These are phyloP conservation scores for Sisyra nigra DNA, from an alignment of 2,888 invertebrate genomes.

Conservation along the genomic window DNA sequence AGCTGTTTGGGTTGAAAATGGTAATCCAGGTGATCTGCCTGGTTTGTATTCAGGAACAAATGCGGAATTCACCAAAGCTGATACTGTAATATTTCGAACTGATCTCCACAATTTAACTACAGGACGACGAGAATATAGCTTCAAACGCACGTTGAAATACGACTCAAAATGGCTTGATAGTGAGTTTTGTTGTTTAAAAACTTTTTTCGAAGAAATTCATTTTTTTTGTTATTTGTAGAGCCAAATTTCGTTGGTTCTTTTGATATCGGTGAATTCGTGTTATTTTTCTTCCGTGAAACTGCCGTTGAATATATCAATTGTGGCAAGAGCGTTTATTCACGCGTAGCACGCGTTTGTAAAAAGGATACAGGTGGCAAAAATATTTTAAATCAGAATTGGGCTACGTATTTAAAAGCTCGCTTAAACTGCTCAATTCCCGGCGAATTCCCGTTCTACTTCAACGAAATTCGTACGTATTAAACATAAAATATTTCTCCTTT, in stretches of 20 bases:
- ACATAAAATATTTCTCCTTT: background rate
- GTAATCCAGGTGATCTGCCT: constrained; percentile 47
- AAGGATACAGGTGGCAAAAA: constrained; percentile 48
- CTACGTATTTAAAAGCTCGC: constrained; percentile 48
- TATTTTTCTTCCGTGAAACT: constrained; percentile 40
- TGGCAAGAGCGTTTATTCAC: constrained; percentile 51
- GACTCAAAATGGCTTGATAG: constrained; percentile 61
- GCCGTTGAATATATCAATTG: constrained; percentile 42
- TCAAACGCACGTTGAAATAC: constrained; percentile 50
- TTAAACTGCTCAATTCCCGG: constrained; percentile 56
- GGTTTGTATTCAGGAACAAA: constrained; percentile 57
- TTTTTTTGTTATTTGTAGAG: constrained; percentile 34
- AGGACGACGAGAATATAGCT: constrained; percentile 40
- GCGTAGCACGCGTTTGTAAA: constrained; percentile 60
- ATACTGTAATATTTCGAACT: constrained; percentile 54
- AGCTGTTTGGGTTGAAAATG: constrained; percentile 51
- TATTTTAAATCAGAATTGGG: constrained; percentile 49
- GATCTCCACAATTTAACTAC: constrained; percentile 44
- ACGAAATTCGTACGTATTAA: constrained; percentile 47
- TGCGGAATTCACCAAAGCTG: constrained; percentile 54
- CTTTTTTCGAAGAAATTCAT: background rate
- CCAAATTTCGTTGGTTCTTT: constrained; percentile 57
- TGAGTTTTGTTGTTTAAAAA: constrained; percentile 24
- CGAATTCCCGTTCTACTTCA: constrained; percentile 59
- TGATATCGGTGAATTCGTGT: constrained; percentile 48